These are phyloP conservation scores for Lucilia cuprina DNA, from an alignment of 1,140 invertebrate species.

Conservation along the genomic window DNA sequence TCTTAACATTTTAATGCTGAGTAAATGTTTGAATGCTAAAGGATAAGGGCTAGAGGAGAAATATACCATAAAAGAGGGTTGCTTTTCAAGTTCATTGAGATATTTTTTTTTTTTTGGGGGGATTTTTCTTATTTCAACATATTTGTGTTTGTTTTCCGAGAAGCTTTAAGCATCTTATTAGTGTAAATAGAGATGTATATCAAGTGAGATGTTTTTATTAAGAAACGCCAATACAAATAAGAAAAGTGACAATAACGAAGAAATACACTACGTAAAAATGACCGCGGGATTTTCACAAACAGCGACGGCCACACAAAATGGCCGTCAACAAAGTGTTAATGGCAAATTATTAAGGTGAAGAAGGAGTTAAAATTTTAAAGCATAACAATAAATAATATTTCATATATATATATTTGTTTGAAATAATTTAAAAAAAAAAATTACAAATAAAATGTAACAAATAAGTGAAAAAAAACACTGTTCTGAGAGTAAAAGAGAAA, in stretches of 20 bases:
- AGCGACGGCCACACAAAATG: conserved; percentile 56
- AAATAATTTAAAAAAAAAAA: conserved; percentile 10
- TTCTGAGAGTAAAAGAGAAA: neutral
- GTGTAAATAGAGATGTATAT: conserved; percentile 61
- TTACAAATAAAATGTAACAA: neutral
- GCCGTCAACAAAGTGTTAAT: conserved; percentile 34
- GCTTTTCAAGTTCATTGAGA: conserved; percentile 33
- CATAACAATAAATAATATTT: neutral
- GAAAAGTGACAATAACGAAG: conserved; percentile 25
- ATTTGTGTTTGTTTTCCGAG: neutral
- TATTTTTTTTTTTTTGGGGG: neutral
- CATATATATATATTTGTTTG: no score
- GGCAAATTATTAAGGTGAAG: conserved; percentile 36
- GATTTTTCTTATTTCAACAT: neutral
- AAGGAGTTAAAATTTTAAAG: neutral
- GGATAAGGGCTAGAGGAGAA: neutral
- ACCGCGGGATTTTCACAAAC: conserved; percentile 59
- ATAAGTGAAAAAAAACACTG: neutral
- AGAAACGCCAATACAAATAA: conserved; percentile 15
- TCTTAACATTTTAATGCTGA: neutral
- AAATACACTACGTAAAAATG: conserved; percentile 46
- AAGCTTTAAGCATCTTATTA: conserved; percentile 42
- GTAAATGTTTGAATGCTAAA: neutral
- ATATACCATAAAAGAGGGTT: conserved; percentile 7
- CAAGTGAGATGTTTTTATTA: conserved; percentile 58